Conservation (phyloP, 2,113 vertebrate species). For the Strigops habroptila region DNA sequence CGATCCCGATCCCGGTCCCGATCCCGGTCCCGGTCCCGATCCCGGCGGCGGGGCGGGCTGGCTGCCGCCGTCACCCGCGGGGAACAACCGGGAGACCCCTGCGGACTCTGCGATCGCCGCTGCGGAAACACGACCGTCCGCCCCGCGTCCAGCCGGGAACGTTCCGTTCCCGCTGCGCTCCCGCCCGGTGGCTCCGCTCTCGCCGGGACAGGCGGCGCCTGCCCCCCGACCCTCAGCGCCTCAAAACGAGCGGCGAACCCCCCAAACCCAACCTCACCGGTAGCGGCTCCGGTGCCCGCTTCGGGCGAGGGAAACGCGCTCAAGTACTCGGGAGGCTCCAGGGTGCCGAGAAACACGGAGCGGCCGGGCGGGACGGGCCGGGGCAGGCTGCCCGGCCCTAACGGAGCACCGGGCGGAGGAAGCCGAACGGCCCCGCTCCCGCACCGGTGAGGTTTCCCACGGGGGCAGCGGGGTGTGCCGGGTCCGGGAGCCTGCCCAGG, state of each 20-base stretch:
- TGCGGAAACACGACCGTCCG: neutral
- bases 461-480: neutral
- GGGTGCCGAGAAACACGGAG: neutral
- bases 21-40: neutral
- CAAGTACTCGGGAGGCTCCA: neutral
- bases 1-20: neutral
- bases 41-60: neutral
- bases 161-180: neutral
- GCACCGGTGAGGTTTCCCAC: neutral
- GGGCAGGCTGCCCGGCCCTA: neutral
- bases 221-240: neutral
- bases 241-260: neutral
- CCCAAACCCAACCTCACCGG: neutral
- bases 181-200: neutral
- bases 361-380: neutral
- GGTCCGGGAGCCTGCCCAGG: neutral
- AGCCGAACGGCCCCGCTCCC: neutral
- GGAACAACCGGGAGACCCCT: neutral
- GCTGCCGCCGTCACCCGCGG: neutral
- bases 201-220: neutral
- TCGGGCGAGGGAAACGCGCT: neutral
- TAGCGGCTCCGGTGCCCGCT: neutral
- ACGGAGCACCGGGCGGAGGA: neutral
- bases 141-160: neutral
- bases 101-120: neutral